Evolutionary conservation across 1,140 invertebrate genomes (phyloP), one percentile per base, ranked within the genome.

Genomic region (Homalodisca vitripennis): DNA sequence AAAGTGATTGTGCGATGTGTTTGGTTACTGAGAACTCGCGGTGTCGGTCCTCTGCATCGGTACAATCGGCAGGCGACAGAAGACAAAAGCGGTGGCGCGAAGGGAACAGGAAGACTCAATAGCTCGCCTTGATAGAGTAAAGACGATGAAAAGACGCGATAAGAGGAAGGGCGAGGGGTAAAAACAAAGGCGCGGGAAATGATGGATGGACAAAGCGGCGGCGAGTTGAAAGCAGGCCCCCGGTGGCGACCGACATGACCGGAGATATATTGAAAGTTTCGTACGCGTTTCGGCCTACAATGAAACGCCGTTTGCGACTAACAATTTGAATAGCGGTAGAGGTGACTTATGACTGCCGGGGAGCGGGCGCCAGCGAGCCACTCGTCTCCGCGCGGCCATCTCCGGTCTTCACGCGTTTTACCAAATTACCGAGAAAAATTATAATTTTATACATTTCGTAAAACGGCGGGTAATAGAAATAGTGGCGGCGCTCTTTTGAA

Each of bases 361-460:
- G 34, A 6, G 34, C 6, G 6, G 34, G 34, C 34, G 34, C 34
- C 34, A 17, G 6, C 34, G 34, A n/a, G n/a, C n/a, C n/a, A n/a
- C n/a, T n/a, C n/a, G n/a, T n/a, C n/a, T n/a, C n/a, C n/a, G 34
- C 34, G 34, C 6, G 34, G 34, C 6, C 34, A 6, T 17, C 34
- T 41, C 6, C 34, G 6, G 6, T 6, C 34, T 41, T 17, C 12
- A 53, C 14, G 55, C 24, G 55, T 13, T 30, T 60, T 22, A 12
- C 48, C 3, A 51, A 51, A 51, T 51, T 30, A 60, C 55, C 55
- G 55, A 29, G 24, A 30, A 60, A 60, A 60, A 60, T 60, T 60
- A 60, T 27, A 60, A 60, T 60, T 53, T 60, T 27, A 60, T 60
- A 60, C 55, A 26, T 60, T 60, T 60, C 55, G 55, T 60, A 60